Conservation (phyloP, 2,113 vertebrate genomes). For the Anoura caudifer region DNA sequence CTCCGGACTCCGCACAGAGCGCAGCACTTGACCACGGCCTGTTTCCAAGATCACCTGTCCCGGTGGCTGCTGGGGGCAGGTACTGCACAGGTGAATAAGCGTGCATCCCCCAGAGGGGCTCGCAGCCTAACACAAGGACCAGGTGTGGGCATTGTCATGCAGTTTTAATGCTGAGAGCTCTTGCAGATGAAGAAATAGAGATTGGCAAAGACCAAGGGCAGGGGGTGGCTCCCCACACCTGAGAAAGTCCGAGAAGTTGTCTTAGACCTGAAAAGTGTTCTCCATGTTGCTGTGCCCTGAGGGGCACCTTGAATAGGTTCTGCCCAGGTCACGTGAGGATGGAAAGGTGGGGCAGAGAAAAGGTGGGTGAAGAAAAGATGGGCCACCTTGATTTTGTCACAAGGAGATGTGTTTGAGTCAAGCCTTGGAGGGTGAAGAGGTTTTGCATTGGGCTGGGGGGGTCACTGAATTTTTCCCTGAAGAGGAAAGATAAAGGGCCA, state of each 20-base stretch:
- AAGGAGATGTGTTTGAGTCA: accelerated
- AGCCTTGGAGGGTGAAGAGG: not conserved
- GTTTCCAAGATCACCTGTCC: too few species aligned
- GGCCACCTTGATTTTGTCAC: accelerated
- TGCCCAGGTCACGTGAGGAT: not conserved
- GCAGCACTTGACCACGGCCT: not conserved
- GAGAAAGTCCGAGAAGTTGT: not conserved
- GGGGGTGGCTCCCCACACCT: accelerated
- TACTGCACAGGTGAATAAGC: not conserved
- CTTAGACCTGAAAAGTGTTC: not conserved
- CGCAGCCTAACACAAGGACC: accelerated
- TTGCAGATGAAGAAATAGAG: too few species aligned
- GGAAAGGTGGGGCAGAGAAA: not conserved
- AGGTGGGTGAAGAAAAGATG: not conserved
- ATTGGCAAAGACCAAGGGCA: not conserved
- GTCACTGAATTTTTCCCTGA: not conserved
- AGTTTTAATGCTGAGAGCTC: accelerated
- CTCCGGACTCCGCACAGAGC: not conserved
- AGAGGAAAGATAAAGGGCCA: not conserved
- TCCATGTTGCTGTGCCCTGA: accelerated
- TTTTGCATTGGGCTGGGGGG: accelerated
- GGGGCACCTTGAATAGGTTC: accelerated
- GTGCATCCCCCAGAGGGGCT: accelerated
- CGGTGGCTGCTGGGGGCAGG: not conserved
- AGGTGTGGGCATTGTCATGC: accelerated